phyloP scores from a whole-genome alignment of 2,888 invertebrate species.

The Zygogramma bicolorata region DNA sequence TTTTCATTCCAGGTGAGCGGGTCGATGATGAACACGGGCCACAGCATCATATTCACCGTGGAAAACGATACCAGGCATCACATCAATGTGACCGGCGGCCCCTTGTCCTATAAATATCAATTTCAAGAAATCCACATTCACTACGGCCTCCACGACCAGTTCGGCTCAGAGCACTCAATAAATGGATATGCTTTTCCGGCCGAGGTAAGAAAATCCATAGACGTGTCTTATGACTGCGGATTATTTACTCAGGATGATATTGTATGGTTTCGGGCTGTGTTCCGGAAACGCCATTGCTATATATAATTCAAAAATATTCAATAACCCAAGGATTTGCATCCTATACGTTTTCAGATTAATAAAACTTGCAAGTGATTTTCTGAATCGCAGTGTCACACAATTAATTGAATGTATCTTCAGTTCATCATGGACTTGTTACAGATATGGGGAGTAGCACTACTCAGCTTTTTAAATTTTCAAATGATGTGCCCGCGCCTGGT shows the following conservation, averaged over 20 bases:
- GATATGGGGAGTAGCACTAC: no score
- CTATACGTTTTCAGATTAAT: no score
- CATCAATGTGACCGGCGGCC: conserved; percentile 96
- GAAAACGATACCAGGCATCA: conserved; percentile 86
- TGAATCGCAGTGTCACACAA: no score
- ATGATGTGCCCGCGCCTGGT: no score
- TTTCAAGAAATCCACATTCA: conserved; percentile 96
- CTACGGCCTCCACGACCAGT: conserved; percentile 90
- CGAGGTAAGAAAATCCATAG: conserved; percentile 78
- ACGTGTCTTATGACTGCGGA: neutral
- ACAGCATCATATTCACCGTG: conserved; percentile 92
- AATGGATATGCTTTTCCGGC: conserved; percentile 97
- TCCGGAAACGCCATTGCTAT: no score
- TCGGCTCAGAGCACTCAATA: conserved; percentile 97
- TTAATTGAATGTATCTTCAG: no score
- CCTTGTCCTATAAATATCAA: conserved; percentile 94
- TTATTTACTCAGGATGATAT: neutral
- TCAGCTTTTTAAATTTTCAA: no score
- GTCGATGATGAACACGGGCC: conserved; percentile 91
- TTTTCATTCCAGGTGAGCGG: conserved; percentile 82
- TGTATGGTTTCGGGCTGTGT: neutral
- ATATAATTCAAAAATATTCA: no score
- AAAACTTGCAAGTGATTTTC: no score
- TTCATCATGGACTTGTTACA: no score
- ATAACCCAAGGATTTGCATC: no score